Evolutionary conservation across 2,888 invertebrate species (phyloP).

Genomic region (Drosophila quasianomalipes): DNA sequence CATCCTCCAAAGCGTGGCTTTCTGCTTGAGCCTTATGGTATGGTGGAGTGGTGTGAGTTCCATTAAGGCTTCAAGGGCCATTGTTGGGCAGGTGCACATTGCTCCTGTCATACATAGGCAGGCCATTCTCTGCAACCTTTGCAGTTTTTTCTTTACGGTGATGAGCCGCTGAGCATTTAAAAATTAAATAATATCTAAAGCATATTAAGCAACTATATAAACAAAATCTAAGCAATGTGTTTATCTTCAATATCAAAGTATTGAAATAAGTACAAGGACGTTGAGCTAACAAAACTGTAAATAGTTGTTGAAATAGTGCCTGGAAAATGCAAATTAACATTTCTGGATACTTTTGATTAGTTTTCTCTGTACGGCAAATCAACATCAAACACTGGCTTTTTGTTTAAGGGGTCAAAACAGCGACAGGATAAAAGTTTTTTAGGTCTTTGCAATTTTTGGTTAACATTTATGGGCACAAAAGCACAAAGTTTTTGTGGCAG

Average conservation of each 20-base stretch:
- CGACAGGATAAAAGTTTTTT: conserved; percentile 32
- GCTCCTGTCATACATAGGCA: too few relatives aligned
- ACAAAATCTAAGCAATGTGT: not conserved
- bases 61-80: too few relatives aligned
- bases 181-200: not conserved
- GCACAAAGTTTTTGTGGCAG: conserved; percentile 57
- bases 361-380: conserved; percentile 20
- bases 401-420: conserved; percentile 19
- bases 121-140: too few relatives aligned
- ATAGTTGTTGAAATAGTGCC: not conserved
- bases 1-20: too few relatives aligned
- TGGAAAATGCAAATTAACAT: conserved; percentile 11
- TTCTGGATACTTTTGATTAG: conserved; percentile 23
- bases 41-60: too few relatives aligned
- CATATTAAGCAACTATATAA: not conserved
- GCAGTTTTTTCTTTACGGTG: too few relatives aligned
- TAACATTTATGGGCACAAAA: conserved; percentile 64
- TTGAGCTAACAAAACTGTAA: not conserved
- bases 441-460: conserved; percentile 27
- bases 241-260: not conserved
- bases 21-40: too few relatives aligned
- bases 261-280: not conserved
- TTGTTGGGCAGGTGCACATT: too few relatives aligned
- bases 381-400: conserved; percentile 26
- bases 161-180: not conserved